Percentiles rank a stretch among this genome's conserved stretches.
These are phyloP conservation scores for Formica exsecta DNA, from an alignment of 1,140 invertebrate species.

Conservation along the genomic window DNA sequence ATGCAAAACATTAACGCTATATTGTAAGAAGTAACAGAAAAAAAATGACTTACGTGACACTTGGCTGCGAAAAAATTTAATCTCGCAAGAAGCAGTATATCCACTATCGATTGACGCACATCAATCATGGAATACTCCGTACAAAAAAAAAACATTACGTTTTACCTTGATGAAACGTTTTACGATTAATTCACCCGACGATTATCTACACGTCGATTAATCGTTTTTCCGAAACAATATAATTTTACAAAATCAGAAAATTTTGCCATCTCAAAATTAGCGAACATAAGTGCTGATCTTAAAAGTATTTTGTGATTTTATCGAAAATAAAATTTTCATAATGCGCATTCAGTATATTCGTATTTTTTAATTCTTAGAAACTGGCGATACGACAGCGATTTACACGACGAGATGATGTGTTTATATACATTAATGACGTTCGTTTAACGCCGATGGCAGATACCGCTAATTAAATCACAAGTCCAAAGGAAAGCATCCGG, in stretches of 20 bases:
- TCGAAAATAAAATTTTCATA: not conserved
- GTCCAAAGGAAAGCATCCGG: slow-evolving; percentile 1
- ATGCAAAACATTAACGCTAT: not conserved
- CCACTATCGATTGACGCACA: not conserved
- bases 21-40: not conserved
- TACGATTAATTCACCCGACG: no score
- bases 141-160: not conserved
- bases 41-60: no score
- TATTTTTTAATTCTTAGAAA: not conserved
- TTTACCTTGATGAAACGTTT: not conserved
- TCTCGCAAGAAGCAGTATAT: not conserved
- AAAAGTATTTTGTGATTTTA: not conserved
- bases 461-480: slow-evolving; percentile 58
- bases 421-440: slow-evolving; percentile 20
- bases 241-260: not conserved
- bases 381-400: slow-evolving; percentile 34
- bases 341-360: no score
- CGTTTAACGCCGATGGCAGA: slow-evolving; percentile 42
- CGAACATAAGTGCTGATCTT: not conserved
- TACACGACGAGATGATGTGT: slow-evolving; percentile 19
- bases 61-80: no score
- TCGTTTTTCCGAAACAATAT: not conserved
- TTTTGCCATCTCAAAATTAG: not conserved
- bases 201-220: not conserved
- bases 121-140: not conserved